Evolutionary conservation across 2,888 invertebrate genomes (phyloP).

Genomic region (Zygaena filipendulae): DNA sequence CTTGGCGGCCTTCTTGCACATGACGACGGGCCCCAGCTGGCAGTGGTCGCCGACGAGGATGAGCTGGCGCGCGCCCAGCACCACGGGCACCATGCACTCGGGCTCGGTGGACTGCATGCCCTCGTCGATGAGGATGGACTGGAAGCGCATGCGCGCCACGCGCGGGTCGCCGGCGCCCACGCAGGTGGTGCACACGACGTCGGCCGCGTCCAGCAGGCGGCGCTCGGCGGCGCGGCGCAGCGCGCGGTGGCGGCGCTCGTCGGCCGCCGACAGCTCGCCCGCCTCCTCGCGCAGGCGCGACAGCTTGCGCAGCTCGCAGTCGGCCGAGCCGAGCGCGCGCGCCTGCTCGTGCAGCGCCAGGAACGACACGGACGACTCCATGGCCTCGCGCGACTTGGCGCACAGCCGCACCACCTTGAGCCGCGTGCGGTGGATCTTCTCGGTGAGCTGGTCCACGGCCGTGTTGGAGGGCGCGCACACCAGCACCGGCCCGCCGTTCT

Average conservation of each 20-base stretch:
- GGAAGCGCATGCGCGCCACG: conserved; percentile 92
- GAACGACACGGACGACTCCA: conserved; percentile 97
- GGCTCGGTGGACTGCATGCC: conserved; percentile 98
- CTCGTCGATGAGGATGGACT: conserved; percentile 96
- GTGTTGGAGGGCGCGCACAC: conserved; percentile 99
- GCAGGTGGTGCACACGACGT: conserved; percentile 99
- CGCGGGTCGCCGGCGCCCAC: conserved; percentile 98
- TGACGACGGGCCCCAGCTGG: conserved; percentile 98
- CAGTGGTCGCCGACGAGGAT: conserved; percentile 99
- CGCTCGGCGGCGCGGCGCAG: conserved; percentile 92
- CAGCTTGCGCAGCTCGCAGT: conserved; percentile 89
- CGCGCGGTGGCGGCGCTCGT: conserved; percentile 93
- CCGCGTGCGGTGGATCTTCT: conserved; percentile 98
- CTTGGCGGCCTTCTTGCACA: conserved; percentile 98
- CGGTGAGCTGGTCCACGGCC: conserved; percentile 98
- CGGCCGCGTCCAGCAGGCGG: conserved; percentile 92
- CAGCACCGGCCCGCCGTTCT: conserved; percentile 92
- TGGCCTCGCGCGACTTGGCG: conserved; percentile 97
- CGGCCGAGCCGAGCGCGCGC: conserved; percentile 91
- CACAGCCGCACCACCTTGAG: conserved; percentile 94
- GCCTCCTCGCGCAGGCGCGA: conserved; percentile 98
- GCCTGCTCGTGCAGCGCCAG: conserved; percentile 98
- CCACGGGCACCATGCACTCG: conserved; percentile 99
- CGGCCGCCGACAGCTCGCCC: conserved; percentile 94
- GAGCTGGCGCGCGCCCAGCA: conserved; percentile 95